phyloP scores from a whole-genome alignment of 2,888 invertebrate species.

The Plutella xylostella region DNA sequence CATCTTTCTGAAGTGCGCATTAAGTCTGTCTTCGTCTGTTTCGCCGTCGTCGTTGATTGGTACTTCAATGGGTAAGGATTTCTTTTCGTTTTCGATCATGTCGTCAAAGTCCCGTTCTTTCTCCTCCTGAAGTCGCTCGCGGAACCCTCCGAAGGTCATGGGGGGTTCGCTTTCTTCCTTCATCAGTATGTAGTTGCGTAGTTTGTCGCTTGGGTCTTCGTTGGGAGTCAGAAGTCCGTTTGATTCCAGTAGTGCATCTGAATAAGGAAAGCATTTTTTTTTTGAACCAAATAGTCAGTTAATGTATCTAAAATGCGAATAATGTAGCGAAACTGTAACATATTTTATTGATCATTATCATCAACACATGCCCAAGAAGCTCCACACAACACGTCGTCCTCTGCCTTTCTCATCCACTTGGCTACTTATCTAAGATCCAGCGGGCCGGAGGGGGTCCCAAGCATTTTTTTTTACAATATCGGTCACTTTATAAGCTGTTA shows the following conservation, averaged over 20 bases:
- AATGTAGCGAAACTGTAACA: too few species aligned
- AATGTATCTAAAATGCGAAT: too few species aligned
- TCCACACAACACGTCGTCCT: too few species aligned
- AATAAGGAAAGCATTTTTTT: too few species aligned
- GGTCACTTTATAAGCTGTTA: background rate
- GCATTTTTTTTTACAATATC: background rate
- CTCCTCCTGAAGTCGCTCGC: conserved; percentile 51
- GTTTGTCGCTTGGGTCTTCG: conserved; percentile 48
- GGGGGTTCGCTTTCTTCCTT: conserved; percentile 43
- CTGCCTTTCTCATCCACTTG: too few species aligned
- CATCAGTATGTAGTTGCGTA: conserved; percentile 48
- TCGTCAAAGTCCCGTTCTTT: conserved; percentile 23
- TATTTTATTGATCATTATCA: too few species aligned
- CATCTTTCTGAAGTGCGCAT: conserved; percentile 55
- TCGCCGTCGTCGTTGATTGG: conserved; percentile 33
- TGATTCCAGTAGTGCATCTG: background rate
- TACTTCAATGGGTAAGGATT: conserved; percentile 33
- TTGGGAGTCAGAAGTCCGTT: conserved; percentile 17
- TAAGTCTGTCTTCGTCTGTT: conserved; percentile 59
- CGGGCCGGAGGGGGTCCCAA: too few species aligned
- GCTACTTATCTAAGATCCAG: too few species aligned
- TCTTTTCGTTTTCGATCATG: conserved; percentile 31
- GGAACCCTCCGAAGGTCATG: conserved; percentile 53
- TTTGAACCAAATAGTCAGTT: too few species aligned
- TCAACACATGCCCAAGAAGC: too few species aligned